phyloP scores from a whole-genome alignment of 1,140 invertebrate species.

The Tetramorium parvispinum region DNA sequence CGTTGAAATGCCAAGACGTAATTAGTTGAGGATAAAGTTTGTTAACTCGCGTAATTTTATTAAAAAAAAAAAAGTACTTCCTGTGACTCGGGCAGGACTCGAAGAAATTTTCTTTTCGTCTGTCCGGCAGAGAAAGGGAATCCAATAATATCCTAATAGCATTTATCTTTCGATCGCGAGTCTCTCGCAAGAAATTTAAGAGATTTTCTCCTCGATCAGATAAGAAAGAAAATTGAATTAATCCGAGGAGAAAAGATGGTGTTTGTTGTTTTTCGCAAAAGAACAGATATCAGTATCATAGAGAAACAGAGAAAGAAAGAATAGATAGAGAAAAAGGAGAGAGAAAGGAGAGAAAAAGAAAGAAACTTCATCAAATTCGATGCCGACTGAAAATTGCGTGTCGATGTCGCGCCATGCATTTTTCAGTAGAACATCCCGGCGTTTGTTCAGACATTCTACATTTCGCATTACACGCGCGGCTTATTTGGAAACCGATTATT shows the following conservation, averaged over 20 bases:
- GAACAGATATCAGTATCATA: background rate
- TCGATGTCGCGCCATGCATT: background rate
- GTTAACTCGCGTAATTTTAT: background rate
- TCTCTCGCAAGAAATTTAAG: background rate
- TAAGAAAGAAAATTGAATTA: constrained; percentile 25
- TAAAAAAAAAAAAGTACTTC: background rate
- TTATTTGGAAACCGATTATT: background rate
- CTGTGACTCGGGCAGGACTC: background rate
- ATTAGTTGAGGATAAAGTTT: background rate
- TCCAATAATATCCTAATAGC: background rate
- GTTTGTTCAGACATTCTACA: constrained; percentile 6
- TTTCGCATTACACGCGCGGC: background rate
- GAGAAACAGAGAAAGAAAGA: too few relatives aligned
- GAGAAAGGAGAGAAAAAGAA: background rate
- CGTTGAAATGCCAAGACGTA: background rate
- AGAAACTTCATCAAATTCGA: background rate
- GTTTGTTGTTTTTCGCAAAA: background rate
- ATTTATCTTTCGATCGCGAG: background rate
- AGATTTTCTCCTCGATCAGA: background rate
- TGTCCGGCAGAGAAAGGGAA: background rate
- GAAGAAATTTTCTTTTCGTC: background rate
- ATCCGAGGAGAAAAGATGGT: background rate
- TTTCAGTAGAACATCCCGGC: background rate
- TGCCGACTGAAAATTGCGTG: background rate
- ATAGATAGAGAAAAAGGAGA: too few relatives aligned